These are phyloP conservation scores for Ophioninae sp. DNA, from an alignment of 2,888 invertebrate species.

Conservation along the genomic window DNA sequence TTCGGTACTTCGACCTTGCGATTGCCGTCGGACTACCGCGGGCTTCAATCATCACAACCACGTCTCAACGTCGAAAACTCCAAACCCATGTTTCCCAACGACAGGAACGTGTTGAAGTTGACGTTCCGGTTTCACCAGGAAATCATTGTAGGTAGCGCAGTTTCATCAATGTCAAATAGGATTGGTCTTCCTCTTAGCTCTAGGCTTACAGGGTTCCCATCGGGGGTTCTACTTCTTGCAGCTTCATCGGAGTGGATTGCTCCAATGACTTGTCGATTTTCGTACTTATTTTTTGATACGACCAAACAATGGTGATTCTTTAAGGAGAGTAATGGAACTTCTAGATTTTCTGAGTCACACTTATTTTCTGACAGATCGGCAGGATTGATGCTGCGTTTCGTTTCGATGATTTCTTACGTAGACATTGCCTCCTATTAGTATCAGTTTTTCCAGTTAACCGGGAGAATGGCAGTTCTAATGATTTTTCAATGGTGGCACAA, in stretches of 20 bases:
- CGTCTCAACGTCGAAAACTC: not conserved
- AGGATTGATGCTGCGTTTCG: no score
- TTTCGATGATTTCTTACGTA: no score
- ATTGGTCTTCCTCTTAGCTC: not conserved
- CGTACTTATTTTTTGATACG: not conserved
- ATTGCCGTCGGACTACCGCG: not conserved
- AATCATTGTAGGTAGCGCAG: constrained; percentile 16
- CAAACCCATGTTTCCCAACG: not conserved
- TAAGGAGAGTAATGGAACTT: not conserved
- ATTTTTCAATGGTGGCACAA: not conserved
- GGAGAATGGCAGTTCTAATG: not conserved
- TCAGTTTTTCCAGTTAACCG: no score
- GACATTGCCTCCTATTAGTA: no score
- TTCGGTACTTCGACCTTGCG: constrained; percentile 4
- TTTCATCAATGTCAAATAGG: not conserved
- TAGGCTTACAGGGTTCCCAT: not conserved
- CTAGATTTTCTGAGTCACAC: no score
- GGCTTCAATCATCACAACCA: not conserved
- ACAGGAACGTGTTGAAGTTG: no score
- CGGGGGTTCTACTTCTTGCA: not conserved
- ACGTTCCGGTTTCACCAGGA: not conserved
- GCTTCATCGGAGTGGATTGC: not conserved
- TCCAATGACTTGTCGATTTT: not conserved
- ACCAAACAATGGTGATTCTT: not conserved
- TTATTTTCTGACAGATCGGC: no score